Evolutionary conservation across 30 jellyfish, hydroid and myxozoan species (phyloP), one percentile per base, ranked within the genome.

Genomic region (Nemopilema nomurai): DNA sequence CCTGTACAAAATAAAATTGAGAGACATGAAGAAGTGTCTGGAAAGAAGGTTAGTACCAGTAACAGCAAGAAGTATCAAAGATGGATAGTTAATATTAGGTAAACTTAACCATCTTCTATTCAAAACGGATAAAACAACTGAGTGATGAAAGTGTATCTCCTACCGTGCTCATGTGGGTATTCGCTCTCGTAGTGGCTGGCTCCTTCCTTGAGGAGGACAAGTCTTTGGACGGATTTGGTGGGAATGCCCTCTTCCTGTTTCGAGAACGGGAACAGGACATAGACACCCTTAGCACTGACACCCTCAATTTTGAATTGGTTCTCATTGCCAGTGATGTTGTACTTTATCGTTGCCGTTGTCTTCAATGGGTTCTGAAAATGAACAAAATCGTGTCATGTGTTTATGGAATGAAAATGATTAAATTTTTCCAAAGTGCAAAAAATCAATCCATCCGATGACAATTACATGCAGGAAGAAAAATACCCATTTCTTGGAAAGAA

Each of bases 201-300:
- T n/a, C 79, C 93, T 79, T 88, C 96, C 29, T 49, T 70, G 67
- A 88, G 1, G 25, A 75, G 76, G 20, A 29, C 73, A 67, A 88
- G 88, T 30, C 63, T 79, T 57, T 88, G 96, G 25, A 52, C n/a
- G 53, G 96, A 33, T 23, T 20, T 69, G 8, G 91, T 23, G 49
- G 83, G 81, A 33, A 88, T 80, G 53, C 88, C 96, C 33, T 70
- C 96, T 17, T 73, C 83, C 29, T 79, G 81, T 64, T 64, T 73
- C 26, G 91, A 24, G 74, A 79, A 78, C 57, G 96, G 96, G 51
- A n/a, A 78, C 64, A 88, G 66, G 23, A 74, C 87, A 24, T 78
- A 80, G 66, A 73, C 78, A 31, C 96, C 91, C 52, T 71, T 53
- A 20, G 96, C 96, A 52, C 79, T 71, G 52, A 88, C 88, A 62